Evolutionary conservation across 2,797 vertebrate genomes (phyloP).

Genomic region (Salmo trutta): DNA sequence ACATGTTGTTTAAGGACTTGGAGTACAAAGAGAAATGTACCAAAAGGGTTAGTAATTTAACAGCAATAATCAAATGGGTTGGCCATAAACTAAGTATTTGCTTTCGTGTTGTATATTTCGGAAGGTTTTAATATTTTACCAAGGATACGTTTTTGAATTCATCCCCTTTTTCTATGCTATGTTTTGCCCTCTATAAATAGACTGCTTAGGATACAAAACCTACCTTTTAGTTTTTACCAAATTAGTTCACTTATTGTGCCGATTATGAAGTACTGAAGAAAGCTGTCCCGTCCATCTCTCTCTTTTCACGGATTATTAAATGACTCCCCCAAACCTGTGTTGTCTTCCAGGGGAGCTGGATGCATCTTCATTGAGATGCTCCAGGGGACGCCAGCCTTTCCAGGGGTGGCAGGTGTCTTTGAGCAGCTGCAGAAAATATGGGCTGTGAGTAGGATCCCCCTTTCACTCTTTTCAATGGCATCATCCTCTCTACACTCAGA

Average conservation of each 20-base stretch:
- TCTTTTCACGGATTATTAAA: not conserved
- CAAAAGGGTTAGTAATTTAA: not conserved
- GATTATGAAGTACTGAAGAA: not conserved
- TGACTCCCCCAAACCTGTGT: not conserved
- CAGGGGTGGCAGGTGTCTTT: slow-evolving; percentile 77
- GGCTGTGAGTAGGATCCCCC: slow-evolving; percentile 72
- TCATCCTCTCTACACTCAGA: not conserved
- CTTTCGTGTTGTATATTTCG: not conserved
- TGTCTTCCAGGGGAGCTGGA: slow-evolving; percentile 82
- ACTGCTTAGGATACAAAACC: not conserved
- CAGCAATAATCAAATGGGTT: not conserved
- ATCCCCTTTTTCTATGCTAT: not conserved
- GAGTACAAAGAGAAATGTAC: not conserved
- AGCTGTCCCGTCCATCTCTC: not conserved
- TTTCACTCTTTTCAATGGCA: not conserved
- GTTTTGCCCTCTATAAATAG: not conserved
- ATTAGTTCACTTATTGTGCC: not conserved
- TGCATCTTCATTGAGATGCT: slow-evolving; percentile 94
- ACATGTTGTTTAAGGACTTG: not conserved
- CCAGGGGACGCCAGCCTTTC: slow-evolving; percentile 86
- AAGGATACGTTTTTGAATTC: not conserved
- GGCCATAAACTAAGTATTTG: not conserved
- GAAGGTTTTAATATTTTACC: not conserved
- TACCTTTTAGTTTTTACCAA: not conserved
- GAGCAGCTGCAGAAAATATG: slow-evolving; percentile 89